Percentiles rank a stretch among this genome's conserved stretches.
Evolutionary conservation across 2,888 invertebrate genomes (phyloP).

Genomic region (Dioctria linearis): DNA sequence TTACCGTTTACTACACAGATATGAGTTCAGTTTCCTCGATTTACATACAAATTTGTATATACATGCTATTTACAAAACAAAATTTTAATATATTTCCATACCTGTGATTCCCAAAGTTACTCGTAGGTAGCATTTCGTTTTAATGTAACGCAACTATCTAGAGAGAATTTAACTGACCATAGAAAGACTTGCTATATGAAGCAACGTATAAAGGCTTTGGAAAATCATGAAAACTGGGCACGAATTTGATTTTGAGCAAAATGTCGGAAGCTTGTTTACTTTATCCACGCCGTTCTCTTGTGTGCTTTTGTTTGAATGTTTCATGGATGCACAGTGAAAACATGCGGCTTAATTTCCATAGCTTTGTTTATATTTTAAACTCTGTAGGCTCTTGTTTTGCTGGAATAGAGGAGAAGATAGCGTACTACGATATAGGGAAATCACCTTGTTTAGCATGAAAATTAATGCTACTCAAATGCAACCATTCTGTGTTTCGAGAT

Average conservation of each 20-base stretch:
- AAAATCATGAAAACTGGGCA: slow-evolving; percentile 3
- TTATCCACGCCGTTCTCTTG: not conserved
- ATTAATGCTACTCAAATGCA: too few relatives aligned
- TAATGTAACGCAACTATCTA: not conserved
- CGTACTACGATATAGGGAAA: too few relatives aligned
- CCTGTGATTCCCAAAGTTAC: not conserved
- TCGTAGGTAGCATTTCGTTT: not conserved
- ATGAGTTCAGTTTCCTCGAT: not conserved
- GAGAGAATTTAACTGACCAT: not conserved
- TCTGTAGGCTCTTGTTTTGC: too few relatives aligned
- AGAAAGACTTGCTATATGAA: not conserved
- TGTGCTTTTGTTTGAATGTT: not conserved
- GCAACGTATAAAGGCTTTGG: not conserved
- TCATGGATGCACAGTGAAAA: slow-evolving; percentile 17
- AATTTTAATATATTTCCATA: not conserved
- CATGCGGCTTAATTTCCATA: slow-evolving; percentile 30
- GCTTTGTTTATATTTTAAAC: not conserved
- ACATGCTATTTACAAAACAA: too few relatives aligned
- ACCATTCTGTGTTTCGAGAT: too few relatives aligned
- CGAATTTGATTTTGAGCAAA: slow-evolving; percentile 45
- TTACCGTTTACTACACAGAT: not conserved
- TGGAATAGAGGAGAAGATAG: too few relatives aligned
- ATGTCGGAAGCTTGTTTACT: slow-evolving; percentile 37
- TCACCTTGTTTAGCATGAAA: too few relatives aligned
- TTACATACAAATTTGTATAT: too few relatives aligned